phyloP scores from a whole-genome alignment of 2,888 invertebrate species.

The Melieria crassipennis region DNA sequence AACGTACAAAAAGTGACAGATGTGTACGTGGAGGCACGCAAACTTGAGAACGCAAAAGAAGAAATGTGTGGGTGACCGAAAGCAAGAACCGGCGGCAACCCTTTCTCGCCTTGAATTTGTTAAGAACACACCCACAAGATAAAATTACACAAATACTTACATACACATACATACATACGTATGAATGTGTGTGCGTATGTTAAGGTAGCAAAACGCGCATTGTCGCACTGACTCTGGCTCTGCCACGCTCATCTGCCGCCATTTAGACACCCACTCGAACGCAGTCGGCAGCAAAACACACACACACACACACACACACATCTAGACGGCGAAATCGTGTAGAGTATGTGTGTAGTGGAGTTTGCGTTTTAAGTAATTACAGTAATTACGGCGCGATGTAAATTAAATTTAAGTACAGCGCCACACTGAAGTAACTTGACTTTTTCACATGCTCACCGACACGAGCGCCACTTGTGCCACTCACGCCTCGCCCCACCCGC shows the following conservation, averaged over 20 bases:
- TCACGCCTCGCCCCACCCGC: too few species aligned
- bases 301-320: slow-evolving; percentile 5
- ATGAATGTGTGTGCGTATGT: neutral
- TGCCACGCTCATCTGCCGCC: neutral
- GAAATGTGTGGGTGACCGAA: too few species aligned
- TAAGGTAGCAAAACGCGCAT: neutral
- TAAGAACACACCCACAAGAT: neutral
- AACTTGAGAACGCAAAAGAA: too few species aligned
- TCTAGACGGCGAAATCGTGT: neutral
- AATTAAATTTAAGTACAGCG: slow-evolving; percentile 35
- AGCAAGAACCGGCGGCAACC: too few species aligned
- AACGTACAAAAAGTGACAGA: neutral
- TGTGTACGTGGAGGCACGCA: neutral
- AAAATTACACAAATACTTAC: neutral
- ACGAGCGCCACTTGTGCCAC: neutral
- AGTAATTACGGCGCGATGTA: slow-evolving; percentile 34
- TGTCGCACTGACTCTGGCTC: neutral
- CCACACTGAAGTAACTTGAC: neutral
- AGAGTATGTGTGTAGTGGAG: neutral
- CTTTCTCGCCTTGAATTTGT: neutral
- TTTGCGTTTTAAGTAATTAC: slow-evolving; percentile 32
- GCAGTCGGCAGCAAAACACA: neutral
- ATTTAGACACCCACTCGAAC: too few species aligned
- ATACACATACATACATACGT: neutral
- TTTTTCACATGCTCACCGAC: too few species aligned